Percentiles rank a stretch among this genome's conserved stretches.
phyloP scores from a whole-genome alignment of 1,140 invertebrate genomes.

The Pentalonia nigronervosa region DNA sequence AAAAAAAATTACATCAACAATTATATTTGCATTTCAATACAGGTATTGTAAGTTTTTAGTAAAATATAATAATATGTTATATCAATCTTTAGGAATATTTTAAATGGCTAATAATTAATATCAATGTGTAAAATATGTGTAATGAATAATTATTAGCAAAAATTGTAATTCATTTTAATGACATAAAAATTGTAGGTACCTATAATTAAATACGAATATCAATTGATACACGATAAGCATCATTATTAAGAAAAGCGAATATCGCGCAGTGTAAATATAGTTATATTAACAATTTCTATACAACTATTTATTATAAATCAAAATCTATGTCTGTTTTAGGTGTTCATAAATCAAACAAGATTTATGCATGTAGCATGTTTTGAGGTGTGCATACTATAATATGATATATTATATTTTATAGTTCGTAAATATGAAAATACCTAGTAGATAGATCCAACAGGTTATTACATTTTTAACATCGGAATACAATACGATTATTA shows the following conservation, averaged over 20 bases:
- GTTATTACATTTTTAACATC: neutral
- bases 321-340: neutral
- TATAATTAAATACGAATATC: neutral
- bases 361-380: neutral
- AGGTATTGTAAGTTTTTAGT: neutral
- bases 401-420: neutral
- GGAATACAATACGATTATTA: neutral
- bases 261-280: neutral
- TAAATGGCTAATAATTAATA: neutral
- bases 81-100: neutral
- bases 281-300: neutral
- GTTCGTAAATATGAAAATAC: no score
- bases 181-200: neutral
- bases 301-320: neutral
- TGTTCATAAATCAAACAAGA: neutral
- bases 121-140: neutral
- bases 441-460: no score
- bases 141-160: neutral
- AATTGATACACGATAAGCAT: neutral
- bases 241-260: neutral
- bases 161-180: neutral
- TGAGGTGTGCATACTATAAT: neutral
- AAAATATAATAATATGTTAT: neutral
- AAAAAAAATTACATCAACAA: neutral
- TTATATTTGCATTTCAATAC: neutral